A percentile compares a stretch with the other conserved stretches of the same genome.
Evolutionary conservation across 2,888 invertebrate species (phyloP).

Genomic region (Polyommatus icarus): DNA sequence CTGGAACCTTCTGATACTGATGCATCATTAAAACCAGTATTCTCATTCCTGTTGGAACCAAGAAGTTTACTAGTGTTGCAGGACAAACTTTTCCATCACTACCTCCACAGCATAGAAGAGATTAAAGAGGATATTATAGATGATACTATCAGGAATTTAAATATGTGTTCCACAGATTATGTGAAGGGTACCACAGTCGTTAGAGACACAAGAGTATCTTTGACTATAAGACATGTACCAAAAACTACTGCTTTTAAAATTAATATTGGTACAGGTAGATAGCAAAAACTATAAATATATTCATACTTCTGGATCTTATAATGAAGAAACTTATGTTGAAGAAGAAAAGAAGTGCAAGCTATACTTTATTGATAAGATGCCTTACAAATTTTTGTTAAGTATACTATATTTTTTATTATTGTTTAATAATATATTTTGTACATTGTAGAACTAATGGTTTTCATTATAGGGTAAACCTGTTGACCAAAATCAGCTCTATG

Average conservation of each 20-base stretch:
- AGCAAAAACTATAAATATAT: slow-evolving; percentile 34
- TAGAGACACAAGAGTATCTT: slow-evolving; percentile 88
- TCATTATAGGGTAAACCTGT: neutral
- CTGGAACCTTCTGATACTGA: slow-evolving; percentile 74
- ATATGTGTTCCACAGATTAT: slow-evolving; percentile 80
- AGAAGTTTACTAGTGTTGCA: slow-evolving; percentile 93
- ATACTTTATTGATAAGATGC: neutral
- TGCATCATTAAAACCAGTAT: slow-evolving; percentile 65
- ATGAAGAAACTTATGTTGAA: neutral
- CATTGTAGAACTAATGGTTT: neutral
- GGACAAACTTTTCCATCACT: slow-evolving; percentile 89
- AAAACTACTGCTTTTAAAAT: slow-evolving; percentile 89
- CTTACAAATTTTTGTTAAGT: neutral
- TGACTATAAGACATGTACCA: slow-evolving; percentile 96
- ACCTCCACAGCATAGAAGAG: slow-evolving; percentile 93
- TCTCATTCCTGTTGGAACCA: slow-evolving; percentile 90
- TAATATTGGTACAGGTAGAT: slow-evolving; percentile 77
- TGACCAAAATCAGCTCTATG: neutral
- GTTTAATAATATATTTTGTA: neutral
- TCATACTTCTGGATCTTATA: neutral
- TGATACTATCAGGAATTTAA: slow-evolving; percentile 82
- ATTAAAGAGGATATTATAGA: slow-evolving; percentile 82
- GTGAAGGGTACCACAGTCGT: slow-evolving; percentile 77
- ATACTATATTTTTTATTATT: neutral
- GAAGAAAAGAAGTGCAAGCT: neutral